A percentile compares a stretch with the other conserved stretches of the same genome.
These are phyloP conservation scores for Pluvianellus socialis DNA, from an alignment of 2,113 vertebrate species.

Conservation along the genomic window DNA sequence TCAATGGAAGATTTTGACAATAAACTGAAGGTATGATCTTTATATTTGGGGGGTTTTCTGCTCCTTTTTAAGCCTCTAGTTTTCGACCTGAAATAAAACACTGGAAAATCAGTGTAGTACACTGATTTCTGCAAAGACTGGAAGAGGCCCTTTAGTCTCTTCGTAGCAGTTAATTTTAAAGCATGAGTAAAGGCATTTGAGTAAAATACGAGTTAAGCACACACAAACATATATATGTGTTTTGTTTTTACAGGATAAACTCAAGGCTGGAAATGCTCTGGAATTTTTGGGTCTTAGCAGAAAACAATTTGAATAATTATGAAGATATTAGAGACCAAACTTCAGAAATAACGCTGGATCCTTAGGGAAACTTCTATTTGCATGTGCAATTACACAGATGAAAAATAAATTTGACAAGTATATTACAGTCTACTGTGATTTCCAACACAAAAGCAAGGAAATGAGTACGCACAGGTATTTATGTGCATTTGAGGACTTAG, in stretches of 20 bases:
- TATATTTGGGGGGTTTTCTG: not conserved
- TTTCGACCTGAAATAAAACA: not conserved
- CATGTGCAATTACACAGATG: not conserved
- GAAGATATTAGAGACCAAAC: not conserved
- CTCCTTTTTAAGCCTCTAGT: not conserved
- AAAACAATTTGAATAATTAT: conserved; percentile 84
- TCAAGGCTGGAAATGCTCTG: conserved; percentile 89
- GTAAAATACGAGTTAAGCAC: not conserved
- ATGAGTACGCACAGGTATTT: not conserved
- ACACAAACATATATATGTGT: not conserved
- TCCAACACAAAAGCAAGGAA: not conserved
- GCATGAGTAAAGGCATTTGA: not conserved
- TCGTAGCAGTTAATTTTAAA: not conserved
- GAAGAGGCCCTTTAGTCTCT: not conserved
- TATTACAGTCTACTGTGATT: not conserved
- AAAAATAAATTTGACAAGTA: not conserved
- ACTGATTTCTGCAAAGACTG: not conserved
- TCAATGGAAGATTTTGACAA: conserved; percentile 88
- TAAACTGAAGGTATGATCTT: conserved; percentile 81
- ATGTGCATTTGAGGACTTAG: not conserved
- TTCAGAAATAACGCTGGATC: not conserved
- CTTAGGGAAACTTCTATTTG: not conserved
- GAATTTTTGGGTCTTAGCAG: conserved; percentile 88
- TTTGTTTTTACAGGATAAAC: conserved; percentile 89
- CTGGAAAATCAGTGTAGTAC: not conserved